Evolutionary conservation across 2,113 vertebrate species (phyloP).

Genomic region (Toxotes chatareus): DNA sequence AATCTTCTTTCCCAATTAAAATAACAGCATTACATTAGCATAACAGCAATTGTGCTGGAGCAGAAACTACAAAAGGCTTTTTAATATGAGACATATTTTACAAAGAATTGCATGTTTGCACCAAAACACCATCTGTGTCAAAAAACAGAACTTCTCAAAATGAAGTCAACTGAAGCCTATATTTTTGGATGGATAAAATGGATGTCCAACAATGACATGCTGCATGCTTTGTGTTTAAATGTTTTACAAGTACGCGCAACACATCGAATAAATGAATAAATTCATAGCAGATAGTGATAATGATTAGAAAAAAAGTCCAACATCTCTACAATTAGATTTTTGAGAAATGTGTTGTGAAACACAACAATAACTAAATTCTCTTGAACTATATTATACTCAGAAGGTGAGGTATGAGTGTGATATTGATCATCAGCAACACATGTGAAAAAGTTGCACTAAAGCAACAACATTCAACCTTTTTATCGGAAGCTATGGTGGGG

Average conservation of each 20-base stretch:
- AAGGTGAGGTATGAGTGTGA: background rate
- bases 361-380: background rate
- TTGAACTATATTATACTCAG: background rate
- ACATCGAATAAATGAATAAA: no score
- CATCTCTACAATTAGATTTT: background rate
- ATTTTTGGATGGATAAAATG: background rate
- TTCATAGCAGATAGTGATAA: background rate
- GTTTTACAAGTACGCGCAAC: background rate
- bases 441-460: background rate
- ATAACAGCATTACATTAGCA: background rate
- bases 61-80: slow-evolving; percentile 5
- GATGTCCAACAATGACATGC: background rate
- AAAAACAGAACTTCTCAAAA: background rate
- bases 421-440: background rate
- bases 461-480: background rate
- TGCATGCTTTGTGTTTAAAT: background rate
- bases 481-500: background rate
- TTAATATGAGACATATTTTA: slow-evolving; percentile 30
- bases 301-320: background rate
- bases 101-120: slow-evolving; percentile 5
- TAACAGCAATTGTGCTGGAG: background rate
- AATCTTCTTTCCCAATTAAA: background rate
- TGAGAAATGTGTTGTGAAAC: background rate
- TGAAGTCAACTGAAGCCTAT: slow-evolving; percentile 17
- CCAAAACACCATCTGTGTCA: slow-evolving; percentile 44